Base-by-base conservation (phyloP, 2,113 vertebrate genomes). In the Neolamprologus longior region DNA sequence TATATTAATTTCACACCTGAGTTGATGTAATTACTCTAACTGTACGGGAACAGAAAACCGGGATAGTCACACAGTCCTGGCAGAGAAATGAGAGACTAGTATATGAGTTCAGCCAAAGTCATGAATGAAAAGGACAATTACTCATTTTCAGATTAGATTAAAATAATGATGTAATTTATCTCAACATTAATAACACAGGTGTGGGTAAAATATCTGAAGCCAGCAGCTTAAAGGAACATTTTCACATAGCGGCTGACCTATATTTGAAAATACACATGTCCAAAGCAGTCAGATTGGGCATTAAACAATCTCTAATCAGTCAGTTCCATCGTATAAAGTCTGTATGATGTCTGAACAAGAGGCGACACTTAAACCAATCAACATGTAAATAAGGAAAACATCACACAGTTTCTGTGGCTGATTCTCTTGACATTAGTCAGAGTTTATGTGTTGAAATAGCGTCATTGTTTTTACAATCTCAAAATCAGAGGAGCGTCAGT, bases 1-100 rank as follows among this genome's bases (percentile, higher is more conserved):
- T 91, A 89, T 50, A 37, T 90, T 86, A 24, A 91, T 91, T 93
- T 94, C 85, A 94, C 89, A 93, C 87, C 42, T 78, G 35, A 80
- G 66, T 88, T 92, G 84, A 90, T 87, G 86, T 78, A 79, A 80
- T 85, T 81, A 73, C 73, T 89, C 52, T 50, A 89, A 82, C 81
- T 80, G 73, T 24, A 92, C 12, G 42, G 19, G 85, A 68, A 54
- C 61, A 57, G 78, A 81, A 89, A 84, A 33, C 66, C 66, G 54
- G 86, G 47, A 80, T 76, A 61, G 80, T 13, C 78, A 63, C 83
- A 68, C 40, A 90, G 47, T 81, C 53, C 28, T 55, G 42, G 66
- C 57, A 86, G 73, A 82, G 63, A 63, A 78, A 82, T 82, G 58
- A 40, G 11, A 85, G 61, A 52, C 37, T 24, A 58, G 52, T 14